phyloP scores from a whole-genome alignment of 2,888 invertebrate species.

The Meiosimyza platycephala region DNA sequence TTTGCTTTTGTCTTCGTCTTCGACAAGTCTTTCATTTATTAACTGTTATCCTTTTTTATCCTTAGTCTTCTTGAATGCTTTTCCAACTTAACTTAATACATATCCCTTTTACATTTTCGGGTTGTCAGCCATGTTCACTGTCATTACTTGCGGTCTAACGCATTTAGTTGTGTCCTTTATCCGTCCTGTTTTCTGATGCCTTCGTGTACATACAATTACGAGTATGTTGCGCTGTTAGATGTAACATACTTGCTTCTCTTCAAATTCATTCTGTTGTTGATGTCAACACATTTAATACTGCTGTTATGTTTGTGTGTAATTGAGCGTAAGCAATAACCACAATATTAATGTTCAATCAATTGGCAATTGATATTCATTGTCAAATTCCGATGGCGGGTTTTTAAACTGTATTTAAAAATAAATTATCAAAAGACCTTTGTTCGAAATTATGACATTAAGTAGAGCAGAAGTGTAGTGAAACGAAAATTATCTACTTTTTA shows the following conservation, averaged over 20 bases:
- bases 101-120: not conserved
- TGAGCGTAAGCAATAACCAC: conserved; percentile 32
- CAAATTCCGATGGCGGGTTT: not conserved
- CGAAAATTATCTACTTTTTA: too few relatives aligned
- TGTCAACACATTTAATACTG: not conserved
- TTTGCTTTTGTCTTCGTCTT: too few relatives aligned
- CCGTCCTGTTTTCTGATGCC: not conserved
- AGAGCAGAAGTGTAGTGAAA: too few relatives aligned
- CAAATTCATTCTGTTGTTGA: not conserved
- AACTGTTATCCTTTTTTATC: not conserved
- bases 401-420: too few relatives aligned
- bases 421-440: too few relatives aligned
- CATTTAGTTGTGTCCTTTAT: not conserved
- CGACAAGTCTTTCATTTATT: not conserved
- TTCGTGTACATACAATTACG: too few relatives aligned
- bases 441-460: too few relatives aligned
- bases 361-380: conserved; percentile 20
- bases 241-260: not conserved
- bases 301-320: conserved; percentile 23
- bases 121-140: conserved; percentile 4
- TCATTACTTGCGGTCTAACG: conserved; percentile 25
- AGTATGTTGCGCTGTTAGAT: too few relatives aligned
- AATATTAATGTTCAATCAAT: conserved; percentile 26
- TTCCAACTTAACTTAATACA: not conserved
- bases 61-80: not conserved